Evolutionary conservation across 1,140 invertebrate genomes (phyloP).

Genomic region (Temnothorax longispinosus): DNA sequence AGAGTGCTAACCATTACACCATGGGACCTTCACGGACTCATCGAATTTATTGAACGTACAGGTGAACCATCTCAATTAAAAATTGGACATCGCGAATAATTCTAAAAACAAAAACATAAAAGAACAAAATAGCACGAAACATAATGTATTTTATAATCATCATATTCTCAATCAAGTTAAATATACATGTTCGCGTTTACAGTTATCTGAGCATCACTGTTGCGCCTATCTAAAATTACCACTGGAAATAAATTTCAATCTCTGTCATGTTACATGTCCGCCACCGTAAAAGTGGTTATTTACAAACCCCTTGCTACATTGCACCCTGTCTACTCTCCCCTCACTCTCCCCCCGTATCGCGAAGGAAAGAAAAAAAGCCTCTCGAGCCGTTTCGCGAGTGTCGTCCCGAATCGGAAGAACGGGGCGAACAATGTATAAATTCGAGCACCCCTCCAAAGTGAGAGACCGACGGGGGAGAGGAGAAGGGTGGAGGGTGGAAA

Average conservation of each 20-base stretch:
- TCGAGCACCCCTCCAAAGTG: constrained; percentile 53
- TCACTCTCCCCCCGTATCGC: neutral
- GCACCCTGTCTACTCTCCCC: neutral
- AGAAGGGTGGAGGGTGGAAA: constrained; percentile 23
- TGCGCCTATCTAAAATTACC: neutral
- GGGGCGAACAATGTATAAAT: constrained; percentile 71
- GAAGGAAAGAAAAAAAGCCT: constrained; percentile 56
- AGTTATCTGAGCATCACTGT: neutral
- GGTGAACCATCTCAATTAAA: neutral
- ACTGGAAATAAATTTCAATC: constrained; percentile 26
- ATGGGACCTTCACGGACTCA: constrained; percentile 69
- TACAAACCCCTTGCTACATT: constrained; percentile 59
- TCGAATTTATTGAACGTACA: neutral
- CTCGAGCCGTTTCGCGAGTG: constrained; percentile 70
- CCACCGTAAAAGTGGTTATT: constrained; percentile 60
- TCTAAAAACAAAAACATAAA: neutral
- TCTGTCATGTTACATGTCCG: neutral
- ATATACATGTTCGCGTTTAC: neutral
- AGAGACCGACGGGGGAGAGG: neutral
- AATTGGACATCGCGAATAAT: neutral
- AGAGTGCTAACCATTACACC: constrained; percentile 89
- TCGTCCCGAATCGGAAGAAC: constrained; percentile 71
- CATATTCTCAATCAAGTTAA: neutral
- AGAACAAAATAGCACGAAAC: neutral
- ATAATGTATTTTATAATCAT: neutral